These are phyloP conservation scores for Stigmatopora nigra DNA, from an alignment of 2,113 vertebrate species.

Conservation along the genomic window DNA sequence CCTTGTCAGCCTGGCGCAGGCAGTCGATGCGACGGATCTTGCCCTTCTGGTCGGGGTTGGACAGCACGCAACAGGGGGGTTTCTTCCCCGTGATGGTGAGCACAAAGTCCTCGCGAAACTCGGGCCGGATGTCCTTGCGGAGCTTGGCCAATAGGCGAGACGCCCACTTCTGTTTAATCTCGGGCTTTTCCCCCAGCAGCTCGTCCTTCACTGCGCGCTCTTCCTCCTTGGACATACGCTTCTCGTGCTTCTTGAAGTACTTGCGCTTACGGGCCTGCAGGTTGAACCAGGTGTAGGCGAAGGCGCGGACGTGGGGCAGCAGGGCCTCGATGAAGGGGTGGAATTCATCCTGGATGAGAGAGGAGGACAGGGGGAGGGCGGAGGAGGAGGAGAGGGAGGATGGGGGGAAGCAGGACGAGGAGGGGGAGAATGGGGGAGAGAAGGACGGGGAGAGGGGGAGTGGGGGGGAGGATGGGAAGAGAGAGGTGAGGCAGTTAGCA, in stretches of 20 bases:
- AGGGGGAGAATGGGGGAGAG: slow-evolving; percentile 57
- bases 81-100: slow-evolving; percentile 94
- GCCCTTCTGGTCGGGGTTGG: slow-evolving; percentile 98
- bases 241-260: slow-evolving; percentile 98
- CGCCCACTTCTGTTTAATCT: slow-evolving; percentile 98
- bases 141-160: slow-evolving; percentile 95
- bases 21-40: slow-evolving; percentile 98
- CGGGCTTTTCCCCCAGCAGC: slow-evolving; percentile 90
- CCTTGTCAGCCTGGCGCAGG: slow-evolving; percentile 95
- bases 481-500: slow-evolving; percentile 71
- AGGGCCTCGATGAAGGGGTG: slow-evolving; percentile 97
- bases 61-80: slow-evolving; percentile 93
- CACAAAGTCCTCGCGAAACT: slow-evolving; percentile 98
- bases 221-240: slow-evolving; percentile 96
- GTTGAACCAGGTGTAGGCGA: slow-evolving; percentile 97
- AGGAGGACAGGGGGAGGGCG: slow-evolving; percentile 41
- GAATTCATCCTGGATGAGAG: slow-evolving; percentile 88
- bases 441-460: slow-evolving; percentile 62
- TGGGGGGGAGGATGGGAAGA: slow-evolving; percentile 61
- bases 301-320: slow-evolving; percentile 95
- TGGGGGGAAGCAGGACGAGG: slow-evolving; percentile 50
- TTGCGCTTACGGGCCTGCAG: slow-evolving; percentile 98
- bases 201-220: slow-evolving; percentile 96
- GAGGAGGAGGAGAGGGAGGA: slow-evolving; percentile 55
- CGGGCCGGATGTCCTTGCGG: slow-evolving; percentile 96